These are phyloP conservation scores for Hyles euphorbiae DNA, from an alignment of 1,140 invertebrate species.

Conservation along the genomic window DNA sequence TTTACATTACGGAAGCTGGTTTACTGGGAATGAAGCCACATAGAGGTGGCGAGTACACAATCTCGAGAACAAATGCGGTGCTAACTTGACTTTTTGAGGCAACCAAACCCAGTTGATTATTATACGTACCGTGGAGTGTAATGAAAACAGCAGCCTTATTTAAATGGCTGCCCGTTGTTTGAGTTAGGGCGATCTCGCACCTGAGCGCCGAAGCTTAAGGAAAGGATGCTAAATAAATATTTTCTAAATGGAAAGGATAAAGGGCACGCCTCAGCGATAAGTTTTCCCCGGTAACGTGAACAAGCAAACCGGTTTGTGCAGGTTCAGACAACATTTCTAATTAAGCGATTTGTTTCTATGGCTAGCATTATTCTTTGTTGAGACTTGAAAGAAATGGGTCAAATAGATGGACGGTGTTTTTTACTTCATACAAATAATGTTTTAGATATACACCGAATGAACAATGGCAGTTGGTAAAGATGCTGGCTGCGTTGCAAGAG, in stretches of 20 bases:
- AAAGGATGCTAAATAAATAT: conserved; percentile 68
- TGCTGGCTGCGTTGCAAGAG: no score
- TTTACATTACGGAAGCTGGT: no score
- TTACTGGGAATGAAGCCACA: no score
- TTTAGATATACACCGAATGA: no score
- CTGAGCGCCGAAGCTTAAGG: conserved; percentile 58
- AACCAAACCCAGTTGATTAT: conserved; percentile 11
- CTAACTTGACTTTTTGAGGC: conserved; percentile 15
- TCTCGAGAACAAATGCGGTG: not conserved
- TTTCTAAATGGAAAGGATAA: conserved; percentile 61
- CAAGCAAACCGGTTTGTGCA: conserved; percentile 48
- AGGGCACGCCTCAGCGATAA: conserved; percentile 56
- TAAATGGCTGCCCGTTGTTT: conserved; percentile 58
- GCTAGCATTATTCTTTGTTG: conserved; percentile 1
- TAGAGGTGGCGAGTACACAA: no score
- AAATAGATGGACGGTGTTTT: no score
- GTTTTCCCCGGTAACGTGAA: conserved; percentile 44
- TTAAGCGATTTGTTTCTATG: conserved; percentile 31
- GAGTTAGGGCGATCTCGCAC: conserved; percentile 57
- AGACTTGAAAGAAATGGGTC: no score
- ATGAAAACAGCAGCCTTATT: conserved; percentile 48
- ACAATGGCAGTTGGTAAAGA: no score
- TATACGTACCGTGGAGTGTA: conserved; percentile 22
- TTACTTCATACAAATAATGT: no score
- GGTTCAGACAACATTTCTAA: conserved; percentile 39